Evolutionary conservation across 2,113 vertebrate species (phyloP), one percentile per base, ranked within the genome.

Genomic region (Epinephelus fuscoguttatus): DNA sequence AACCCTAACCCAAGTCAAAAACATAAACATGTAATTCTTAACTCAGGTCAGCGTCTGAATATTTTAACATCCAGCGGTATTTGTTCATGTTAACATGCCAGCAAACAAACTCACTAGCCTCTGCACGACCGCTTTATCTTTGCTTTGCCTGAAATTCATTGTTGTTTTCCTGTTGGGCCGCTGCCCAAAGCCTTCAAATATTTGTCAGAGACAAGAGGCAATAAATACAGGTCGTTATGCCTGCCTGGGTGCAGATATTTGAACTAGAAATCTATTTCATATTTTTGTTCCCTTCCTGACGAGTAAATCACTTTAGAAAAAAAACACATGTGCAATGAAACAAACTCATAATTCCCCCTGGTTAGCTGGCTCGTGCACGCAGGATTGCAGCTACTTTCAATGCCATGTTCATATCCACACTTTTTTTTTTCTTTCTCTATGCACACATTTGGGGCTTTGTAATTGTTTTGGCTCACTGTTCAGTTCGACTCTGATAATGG

Each of bases 201-300:
- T 64, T 89, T 89, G 50, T 63, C 62, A 82, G 57, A 84, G 85
- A 84, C 73, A 75, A 72, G 79, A 55, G 27, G 88, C 66, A 80
- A 82, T 91, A 93, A 93, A 92, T 93, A 90, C 52, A 72, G 74
- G 64, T 86, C 68, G 82, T 79, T 86, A 67, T 70, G 79, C 85
- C 67, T 79, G 79, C 72, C 84, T 78, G 64, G 47, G 86, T 50
- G 73, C 66, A 88, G 72, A 91, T 83, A 84, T 90, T 88, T 92
- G 33, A 82, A 88, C 86, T 70, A 68, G 61, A 89, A 91, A 89
- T 83, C 56, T 10, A 89, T 82, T 89, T 71, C 2, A 42, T 80
- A 37, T 80, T 70, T 73, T 64, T 25, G 30, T 8, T 68, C 67
- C 0, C 27, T 64, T 37, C 40, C 81, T 88, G 15, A 6, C 6